Evolutionary conservation across 2,113 vertebrate genomes (phyloP), one percentile per base, ranked within the genome.

Genomic region (Columbina picui): DNA sequence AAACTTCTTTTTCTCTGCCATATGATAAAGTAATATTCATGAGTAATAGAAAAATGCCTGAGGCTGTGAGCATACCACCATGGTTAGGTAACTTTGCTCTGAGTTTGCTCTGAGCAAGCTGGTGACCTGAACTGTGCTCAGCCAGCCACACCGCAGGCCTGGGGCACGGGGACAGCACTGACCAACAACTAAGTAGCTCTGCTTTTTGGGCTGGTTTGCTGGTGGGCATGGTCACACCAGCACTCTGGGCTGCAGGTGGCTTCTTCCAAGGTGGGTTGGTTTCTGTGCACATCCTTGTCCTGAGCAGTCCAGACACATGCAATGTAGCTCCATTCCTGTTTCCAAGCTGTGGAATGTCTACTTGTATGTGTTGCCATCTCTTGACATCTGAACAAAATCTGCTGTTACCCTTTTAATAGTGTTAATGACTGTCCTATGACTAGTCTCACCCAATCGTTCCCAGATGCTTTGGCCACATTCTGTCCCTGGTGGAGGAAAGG

Each of bases 161-260:
- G 2, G 9, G 69, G 18, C 65, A 82, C 0, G 2, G 26, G 64
- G 57, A n/a, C 32, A 63, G 38, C 0, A 2, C 52, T 84, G 64
- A 83, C 36, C 1, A 30, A 45, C 57, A 34, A 26, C 49, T 69
- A 75, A 27, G n/a, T 19, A 30, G n/a, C 39, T 82, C 43, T 57
- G 70, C 5, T 64, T 83, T 89, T 87, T 43, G 29, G 65, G 34
- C 43, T 83, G 10, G 30, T 68, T 87, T 30, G 21, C 26, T 0
- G 0, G 52, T 23, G 20, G 25, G 18, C 3, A 0, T 60, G 56
- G 74, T 61, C 65, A 68, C 65, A 68, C 34, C 0, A 0, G 20
- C 47, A 47, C 43, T 34, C 65, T 52, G 55, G 13, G 22, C 43
- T 63, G 41, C 17, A 34, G 29, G 60, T 63, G 20, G 9, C 52